Conservation (phyloP, 2,113 vertebrate genomes). For the Dromiciops gliroides region DNA sequence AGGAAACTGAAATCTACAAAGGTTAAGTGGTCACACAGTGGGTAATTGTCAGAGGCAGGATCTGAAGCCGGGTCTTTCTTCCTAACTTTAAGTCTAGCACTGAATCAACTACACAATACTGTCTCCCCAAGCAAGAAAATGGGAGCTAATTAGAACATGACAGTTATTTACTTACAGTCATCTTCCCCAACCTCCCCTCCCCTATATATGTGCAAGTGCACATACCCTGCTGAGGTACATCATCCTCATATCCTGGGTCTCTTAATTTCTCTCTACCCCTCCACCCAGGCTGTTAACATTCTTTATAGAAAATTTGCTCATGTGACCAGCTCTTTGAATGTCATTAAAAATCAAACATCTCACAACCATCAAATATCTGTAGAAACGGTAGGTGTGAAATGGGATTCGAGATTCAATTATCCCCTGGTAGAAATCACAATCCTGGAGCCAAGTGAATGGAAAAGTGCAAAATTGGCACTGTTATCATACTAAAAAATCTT, state of each 20-base stretch:
- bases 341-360: not conserved
- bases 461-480: constrained; percentile 42
- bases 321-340: not conserved
- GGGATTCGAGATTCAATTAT: not conserved
- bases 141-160: not conserved
- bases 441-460: constrained; percentile 10
- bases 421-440: not conserved
- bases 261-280: not conserved
- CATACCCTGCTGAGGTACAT: not conserved
- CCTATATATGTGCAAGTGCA: not conserved
- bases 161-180: not conserved
- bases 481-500: not conserved
- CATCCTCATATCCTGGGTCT: not conserved
- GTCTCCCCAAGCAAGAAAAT: not conserved
- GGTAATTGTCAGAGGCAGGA: not conserved
- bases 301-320: not conserved
- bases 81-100: not conserved
- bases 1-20: not conserved
- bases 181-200: not conserved
- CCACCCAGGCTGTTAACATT: not conserved
- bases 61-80: not conserved
- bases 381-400: not conserved
- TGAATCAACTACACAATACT: not conserved
- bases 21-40: not conserved
- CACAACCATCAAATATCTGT: not conserved